Conservation (phyloP, 2,888 invertebrate species). For the Drosophila macrospina region DNA sequence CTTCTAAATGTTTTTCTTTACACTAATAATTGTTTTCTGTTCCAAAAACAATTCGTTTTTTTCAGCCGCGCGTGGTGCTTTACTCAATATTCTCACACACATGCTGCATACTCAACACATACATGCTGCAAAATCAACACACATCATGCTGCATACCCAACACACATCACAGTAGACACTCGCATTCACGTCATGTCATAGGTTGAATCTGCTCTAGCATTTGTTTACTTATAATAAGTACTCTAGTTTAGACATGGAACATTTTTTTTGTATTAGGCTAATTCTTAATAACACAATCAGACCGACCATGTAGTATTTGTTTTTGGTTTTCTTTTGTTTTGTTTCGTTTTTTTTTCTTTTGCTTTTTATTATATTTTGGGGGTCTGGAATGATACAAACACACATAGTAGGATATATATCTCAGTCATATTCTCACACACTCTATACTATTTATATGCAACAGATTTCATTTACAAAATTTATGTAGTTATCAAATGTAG, state of each 20-base stretch:
- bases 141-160: not conserved
- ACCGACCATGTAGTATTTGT: conserved; percentile 31
- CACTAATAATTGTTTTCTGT: conserved; percentile 38
- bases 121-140: not conserved
- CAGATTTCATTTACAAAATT: conserved; percentile 35
- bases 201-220: conserved; percentile 1
- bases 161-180: conserved; percentile 23
- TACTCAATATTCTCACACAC: conserved; percentile 35
- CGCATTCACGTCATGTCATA: conserved; percentile 4
- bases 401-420: conserved; percentile 22
- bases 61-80: conserved; percentile 76
- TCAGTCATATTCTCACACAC: conserved; percentile 57
- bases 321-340: conserved; percentile 6
- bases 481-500: conserved; percentile 49
- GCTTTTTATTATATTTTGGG: conserved; percentile 18
- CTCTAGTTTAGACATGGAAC: no score
- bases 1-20: conserved; percentile 37
- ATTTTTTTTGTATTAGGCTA: conserved; percentile 11
- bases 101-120: conserved; percentile 11
- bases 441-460: conserved; percentile 21
- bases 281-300: conserved; percentile 31
- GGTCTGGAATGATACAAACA: conserved; percentile 60
- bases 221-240: no score
- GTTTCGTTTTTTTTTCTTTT: conserved; percentile 16
- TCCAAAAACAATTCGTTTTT: conserved; percentile 60